A percentile compares a stretch with the other conserved stretches of the same genome.
These are phyloP conservation scores for Subanguina moxae DNA, from an alignment of 1,140 invertebrate species.

Conservation along the genomic window DNA sequence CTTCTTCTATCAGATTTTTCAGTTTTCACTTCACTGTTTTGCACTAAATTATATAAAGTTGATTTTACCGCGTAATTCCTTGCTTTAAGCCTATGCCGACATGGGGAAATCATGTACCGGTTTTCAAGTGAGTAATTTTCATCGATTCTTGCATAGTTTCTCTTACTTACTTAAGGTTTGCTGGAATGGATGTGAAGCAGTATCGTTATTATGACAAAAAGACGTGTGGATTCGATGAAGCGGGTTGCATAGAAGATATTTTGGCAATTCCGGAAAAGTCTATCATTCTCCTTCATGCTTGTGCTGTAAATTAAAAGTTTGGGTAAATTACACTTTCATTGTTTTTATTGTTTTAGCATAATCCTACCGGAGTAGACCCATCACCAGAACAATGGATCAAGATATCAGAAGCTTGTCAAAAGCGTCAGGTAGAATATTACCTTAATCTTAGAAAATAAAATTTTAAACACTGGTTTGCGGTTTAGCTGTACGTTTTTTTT, in stretches of 20 bases:
- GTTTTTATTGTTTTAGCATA: constrained; percentile 66
- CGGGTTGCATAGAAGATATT: constrained; percentile 74
- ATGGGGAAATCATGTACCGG: constrained; percentile 93
- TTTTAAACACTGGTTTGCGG: no score
- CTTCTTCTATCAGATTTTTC: no score
- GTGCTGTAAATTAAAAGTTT: constrained; percentile 66
- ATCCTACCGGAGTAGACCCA: constrained; percentile 86
- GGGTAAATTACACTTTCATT: no score
- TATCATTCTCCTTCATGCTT: constrained; percentile 89
- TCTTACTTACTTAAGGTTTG: constrained; percentile 63
- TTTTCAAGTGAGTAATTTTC: constrained; percentile 71
- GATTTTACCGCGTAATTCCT: no score
- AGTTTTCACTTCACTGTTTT: no score
- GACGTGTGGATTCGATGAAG: constrained; percentile 89
- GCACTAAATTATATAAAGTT: no score
- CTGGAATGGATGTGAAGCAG: constrained; percentile 77
- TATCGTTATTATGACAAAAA: constrained; percentile 93
- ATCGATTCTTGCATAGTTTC: background rate
- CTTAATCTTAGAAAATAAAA: no score
- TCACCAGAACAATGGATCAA: constrained; percentile 81
- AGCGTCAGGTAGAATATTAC: no score
- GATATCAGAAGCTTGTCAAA: constrained; percentile 72
- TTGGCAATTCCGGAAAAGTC: constrained; percentile 90
- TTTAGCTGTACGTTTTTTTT: constrained; percentile 92
- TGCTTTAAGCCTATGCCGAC: constrained; percentile 91